A percentile compares a stretch with the other conserved stretches of the same genome.
These are phyloP conservation scores for Acropora tenuis DNA, from an alignment of 64 coral and sea anemone species.

Conservation along the genomic window DNA sequence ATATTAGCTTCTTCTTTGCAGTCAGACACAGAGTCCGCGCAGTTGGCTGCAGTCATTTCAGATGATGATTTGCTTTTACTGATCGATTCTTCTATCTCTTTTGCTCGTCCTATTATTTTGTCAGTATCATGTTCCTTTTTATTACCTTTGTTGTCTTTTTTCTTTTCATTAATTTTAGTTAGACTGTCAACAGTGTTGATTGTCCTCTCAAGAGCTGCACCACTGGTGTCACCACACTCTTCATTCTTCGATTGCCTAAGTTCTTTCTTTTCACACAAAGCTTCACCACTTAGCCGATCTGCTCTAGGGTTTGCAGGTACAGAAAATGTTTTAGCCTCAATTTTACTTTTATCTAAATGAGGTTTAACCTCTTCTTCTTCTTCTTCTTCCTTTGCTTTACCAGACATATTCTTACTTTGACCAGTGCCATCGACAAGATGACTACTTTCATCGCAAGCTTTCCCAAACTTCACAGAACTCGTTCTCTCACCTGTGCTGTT, in stretches of 20 bases:
- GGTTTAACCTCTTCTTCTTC: background rate
- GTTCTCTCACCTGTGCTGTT: background rate
- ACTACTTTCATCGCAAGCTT: background rate
- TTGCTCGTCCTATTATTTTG: background rate
- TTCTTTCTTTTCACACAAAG: background rate
- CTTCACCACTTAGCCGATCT: background rate
- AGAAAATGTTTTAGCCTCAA: background rate
- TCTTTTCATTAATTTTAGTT: conserved; percentile 1
- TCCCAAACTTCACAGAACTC: background rate
- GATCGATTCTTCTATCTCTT: background rate
- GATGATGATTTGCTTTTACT: background rate
- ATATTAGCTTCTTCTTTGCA: too few species aligned
- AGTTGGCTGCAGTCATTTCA: background rate
- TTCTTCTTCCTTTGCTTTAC: background rate
- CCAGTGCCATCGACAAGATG: background rate
- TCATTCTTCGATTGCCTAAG: background rate
- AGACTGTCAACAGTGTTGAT: background rate
- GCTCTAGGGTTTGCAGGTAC: background rate
- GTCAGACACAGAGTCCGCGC: background rate
- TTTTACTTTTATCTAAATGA: background rate
- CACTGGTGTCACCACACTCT: background rate
- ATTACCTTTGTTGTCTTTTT: background rate
- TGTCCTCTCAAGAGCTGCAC: background rate
- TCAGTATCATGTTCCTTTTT: background rate
- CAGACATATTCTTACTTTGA: background rate